These are phyloP conservation scores for Macropodus opercularis DNA, from an alignment of 2,797 vertebrate species.

Conservation along the genomic window DNA sequence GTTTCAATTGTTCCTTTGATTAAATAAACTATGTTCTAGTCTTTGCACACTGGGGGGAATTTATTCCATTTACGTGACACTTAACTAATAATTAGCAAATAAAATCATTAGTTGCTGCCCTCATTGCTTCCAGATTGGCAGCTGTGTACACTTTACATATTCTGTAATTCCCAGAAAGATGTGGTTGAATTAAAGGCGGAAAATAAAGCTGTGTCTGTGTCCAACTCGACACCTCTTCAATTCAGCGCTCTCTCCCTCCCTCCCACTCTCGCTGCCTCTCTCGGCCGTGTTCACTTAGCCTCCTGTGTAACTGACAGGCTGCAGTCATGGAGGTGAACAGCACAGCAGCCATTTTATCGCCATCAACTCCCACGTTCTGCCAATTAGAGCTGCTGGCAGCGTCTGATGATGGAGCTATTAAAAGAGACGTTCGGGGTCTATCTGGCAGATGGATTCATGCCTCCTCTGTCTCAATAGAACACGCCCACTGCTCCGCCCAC, in stretches of 20 bases:
- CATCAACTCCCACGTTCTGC: constrained; percentile 73
- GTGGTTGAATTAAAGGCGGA: constrained; percentile 30
- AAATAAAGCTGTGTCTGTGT: constrained; percentile 39
- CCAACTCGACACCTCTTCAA: constrained; percentile 51
- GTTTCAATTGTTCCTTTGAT: background rate
- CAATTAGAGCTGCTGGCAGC: constrained; percentile 75
- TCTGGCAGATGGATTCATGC: constrained; percentile 70
- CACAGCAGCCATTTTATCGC: constrained; percentile 71
- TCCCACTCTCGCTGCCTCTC: constrained; percentile 48
- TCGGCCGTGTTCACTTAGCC: constrained; percentile 51
- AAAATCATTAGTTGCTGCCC: constrained; percentile 12
- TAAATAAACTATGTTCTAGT: background rate
- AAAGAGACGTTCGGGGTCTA: constrained; percentile 62
- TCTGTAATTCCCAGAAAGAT: constrained; percentile 29
- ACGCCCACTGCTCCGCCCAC: constrained; percentile 67
- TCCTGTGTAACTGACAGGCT: constrained; percentile 70
- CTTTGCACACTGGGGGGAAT: constrained; percentile 5
- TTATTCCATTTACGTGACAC: constrained; percentile 17
- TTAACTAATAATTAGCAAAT: constrained; percentile 31
- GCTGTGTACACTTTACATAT: background rate
- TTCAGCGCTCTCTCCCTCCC: constrained; percentile 28
- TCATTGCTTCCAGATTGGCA: constrained; percentile 44
- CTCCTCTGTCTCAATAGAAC: constrained; percentile 58
- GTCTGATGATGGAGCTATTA: constrained; percentile 75
- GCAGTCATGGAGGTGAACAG: constrained; percentile 72